These are phyloP conservation scores for Cyanocitta stelleri DNA, from an alignment of 2,113 vertebrate genomes.

Conservation along the genomic window DNA sequence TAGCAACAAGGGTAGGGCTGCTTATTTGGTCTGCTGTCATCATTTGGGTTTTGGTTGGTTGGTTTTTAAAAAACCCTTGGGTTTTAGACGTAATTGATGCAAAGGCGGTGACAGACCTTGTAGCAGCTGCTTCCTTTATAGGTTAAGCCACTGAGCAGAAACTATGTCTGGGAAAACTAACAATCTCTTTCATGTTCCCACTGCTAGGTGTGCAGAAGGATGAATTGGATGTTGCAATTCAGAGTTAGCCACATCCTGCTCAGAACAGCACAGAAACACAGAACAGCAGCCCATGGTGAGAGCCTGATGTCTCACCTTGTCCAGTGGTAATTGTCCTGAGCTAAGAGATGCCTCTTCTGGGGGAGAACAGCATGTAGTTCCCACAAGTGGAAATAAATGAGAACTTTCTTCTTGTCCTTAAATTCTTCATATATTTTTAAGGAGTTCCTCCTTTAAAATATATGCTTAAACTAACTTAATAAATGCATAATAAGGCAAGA, in stretches of 20 bases:
- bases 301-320: background rate
- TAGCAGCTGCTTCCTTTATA: background rate
- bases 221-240: background rate
- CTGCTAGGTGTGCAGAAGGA: background rate
- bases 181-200: background rate
- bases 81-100: background rate
- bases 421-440: background rate
- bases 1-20: background rate
- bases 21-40: background rate
- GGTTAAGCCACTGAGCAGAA: background rate
- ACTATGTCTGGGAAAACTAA: background rate
- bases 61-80: background rate
- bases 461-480: background rate
- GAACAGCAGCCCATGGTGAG: rapidly evolving
- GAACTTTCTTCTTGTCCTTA: background rate
- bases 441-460: background rate
- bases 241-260: background rate
- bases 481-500: background rate
- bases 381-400: background rate
- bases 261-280: background rate
- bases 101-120: background rate
- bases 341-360: background rate
- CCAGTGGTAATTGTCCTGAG: background rate
- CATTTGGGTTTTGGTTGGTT: background rate
- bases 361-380: background rate